phyloP scores from a whole-genome alignment of 1,140 invertebrate species.

The Solenopsis fugax region DNA sequence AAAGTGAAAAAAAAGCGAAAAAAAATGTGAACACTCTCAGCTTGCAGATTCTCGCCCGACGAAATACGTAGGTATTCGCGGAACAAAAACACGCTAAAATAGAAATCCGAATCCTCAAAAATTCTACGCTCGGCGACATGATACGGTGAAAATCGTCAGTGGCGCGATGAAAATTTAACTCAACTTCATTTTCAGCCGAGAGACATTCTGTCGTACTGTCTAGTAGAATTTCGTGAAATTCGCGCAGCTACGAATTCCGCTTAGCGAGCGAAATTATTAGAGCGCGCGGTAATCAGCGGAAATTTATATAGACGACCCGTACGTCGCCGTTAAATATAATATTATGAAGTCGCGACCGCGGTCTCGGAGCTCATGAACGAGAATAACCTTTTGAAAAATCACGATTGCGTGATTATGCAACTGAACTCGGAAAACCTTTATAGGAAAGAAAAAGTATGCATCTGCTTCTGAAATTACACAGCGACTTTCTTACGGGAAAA shows the following conservation, averaged over 20 bases:
- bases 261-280: slow-evolving; percentile 60
- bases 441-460: neutral
- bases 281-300: slow-evolving; percentile 61
- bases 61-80: slow-evolving; percentile 11
- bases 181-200: slow-evolving; percentile 55
- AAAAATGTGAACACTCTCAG: slow-evolving; percentile 21
- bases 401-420: slow-evolving; percentile 44
- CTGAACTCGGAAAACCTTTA: neutral
- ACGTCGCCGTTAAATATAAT: slow-evolving; percentile 59
- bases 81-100: slow-evolving; percentile 41
- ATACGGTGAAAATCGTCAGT: slow-evolving; percentile 55
- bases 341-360: slow-evolving; percentile 41
- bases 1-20: slow-evolving; percentile 15
- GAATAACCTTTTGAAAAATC: slow-evolving; percentile 44
- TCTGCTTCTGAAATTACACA: slow-evolving; percentile 14
- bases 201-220: slow-evolving; percentile 61
- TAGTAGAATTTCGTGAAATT: slow-evolving; percentile 54
- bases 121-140: slow-evolving; percentile 25
- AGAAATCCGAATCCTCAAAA: slow-evolving; percentile 57
- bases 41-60: neutral
- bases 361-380: neutral
- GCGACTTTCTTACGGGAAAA: neutral
- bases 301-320: slow-evolving; percentile 63
- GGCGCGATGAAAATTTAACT: slow-evolving; percentile 56
- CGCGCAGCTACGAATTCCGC: slow-evolving; percentile 56